These are phyloP conservation scores for Phaenicophaeus curvirostris DNA, from an alignment of 2,797 vertebrate species.

Conservation along the genomic window DNA sequence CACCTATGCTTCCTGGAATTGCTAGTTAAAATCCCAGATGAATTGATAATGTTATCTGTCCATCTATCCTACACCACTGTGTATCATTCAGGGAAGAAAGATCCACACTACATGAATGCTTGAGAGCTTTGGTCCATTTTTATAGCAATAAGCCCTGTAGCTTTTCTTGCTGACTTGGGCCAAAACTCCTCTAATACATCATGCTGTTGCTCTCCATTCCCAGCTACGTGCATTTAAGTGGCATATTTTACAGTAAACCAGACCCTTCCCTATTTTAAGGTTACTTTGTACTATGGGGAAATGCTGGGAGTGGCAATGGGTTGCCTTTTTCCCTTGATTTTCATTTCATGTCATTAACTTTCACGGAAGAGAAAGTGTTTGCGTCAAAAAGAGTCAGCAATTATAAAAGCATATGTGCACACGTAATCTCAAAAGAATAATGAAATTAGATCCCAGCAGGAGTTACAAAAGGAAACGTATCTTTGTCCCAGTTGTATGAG, in stretches of 20 bases:
- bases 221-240: not conserved
- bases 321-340: not conserved
- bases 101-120: not conserved
- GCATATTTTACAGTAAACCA: not conserved
- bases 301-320: not conserved
- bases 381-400: not conserved
- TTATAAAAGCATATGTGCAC: not conserved
- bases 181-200: not conserved
- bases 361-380: not conserved
- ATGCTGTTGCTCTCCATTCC: not conserved
- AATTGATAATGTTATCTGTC: not conserved
- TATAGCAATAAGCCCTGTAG: not conserved
- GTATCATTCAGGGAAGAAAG: not conserved
- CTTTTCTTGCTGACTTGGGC: not conserved
- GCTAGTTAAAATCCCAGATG: not conserved
- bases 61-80: not conserved
- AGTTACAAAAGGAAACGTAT: not conserved
- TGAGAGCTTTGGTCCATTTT: not conserved
- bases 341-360: not conserved
- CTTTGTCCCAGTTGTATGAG: not conserved
- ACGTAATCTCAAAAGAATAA: conserved; percentile 8
- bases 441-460: not conserved
- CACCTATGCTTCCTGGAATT: conserved; percentile 46
- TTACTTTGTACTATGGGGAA: not conserved
- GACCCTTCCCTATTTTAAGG: not conserved